Conservation (phyloP, 1,140 invertebrate genomes). For the Hyphantria cunea region DNA sequence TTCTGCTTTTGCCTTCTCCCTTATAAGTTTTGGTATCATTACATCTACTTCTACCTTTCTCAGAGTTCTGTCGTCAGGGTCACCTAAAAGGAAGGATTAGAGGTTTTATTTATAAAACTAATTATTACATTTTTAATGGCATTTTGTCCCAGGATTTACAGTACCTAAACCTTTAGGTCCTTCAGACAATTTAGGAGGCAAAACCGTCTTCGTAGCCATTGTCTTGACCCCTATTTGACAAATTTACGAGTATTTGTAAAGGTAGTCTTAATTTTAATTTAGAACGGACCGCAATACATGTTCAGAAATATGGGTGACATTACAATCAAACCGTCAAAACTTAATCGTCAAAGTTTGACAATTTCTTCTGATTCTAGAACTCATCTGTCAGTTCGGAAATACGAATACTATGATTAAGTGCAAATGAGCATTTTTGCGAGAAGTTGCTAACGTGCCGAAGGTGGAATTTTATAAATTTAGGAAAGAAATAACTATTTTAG, state of each 20-base stretch:
- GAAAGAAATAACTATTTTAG: too few relatives aligned
- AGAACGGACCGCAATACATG: too few relatives aligned
- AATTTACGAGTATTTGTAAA: neutral
- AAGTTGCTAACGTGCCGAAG: too few relatives aligned
- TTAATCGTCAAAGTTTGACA: too few relatives aligned
- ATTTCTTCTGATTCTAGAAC: too few relatives aligned
- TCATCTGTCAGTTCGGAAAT: too few relatives aligned
- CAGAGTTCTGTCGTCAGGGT: slow-evolving; percentile 91
- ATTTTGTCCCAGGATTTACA: neutral
- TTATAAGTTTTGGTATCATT: slow-evolving; percentile 92
- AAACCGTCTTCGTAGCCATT: slow-evolving; percentile 57
- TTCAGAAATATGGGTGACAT: too few relatives aligned
- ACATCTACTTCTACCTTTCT: slow-evolving; percentile 93
- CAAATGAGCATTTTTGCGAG: too few relatives aligned
- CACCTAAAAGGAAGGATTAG: slow-evolving; percentile 83
- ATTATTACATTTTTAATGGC: neutral
- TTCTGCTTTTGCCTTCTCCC: slow-evolving; percentile 88
- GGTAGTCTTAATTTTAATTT: too few relatives aligned
- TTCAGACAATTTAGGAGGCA: slow-evolving; percentile 65
- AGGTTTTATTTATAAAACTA: neutral
- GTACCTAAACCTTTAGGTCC: slow-evolving; percentile 84
- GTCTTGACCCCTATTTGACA: slow-evolving; percentile 1
- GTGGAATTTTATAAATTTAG: too few relatives aligned
- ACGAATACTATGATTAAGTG: too few relatives aligned
- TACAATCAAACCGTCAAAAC: too few relatives aligned